Percentiles rank a stretch among this genome's conserved stretches.
Evolutionary conservation across 2,797 vertebrate genomes (phyloP).

Genomic region (Chelidonichthys spinosus): DNA sequence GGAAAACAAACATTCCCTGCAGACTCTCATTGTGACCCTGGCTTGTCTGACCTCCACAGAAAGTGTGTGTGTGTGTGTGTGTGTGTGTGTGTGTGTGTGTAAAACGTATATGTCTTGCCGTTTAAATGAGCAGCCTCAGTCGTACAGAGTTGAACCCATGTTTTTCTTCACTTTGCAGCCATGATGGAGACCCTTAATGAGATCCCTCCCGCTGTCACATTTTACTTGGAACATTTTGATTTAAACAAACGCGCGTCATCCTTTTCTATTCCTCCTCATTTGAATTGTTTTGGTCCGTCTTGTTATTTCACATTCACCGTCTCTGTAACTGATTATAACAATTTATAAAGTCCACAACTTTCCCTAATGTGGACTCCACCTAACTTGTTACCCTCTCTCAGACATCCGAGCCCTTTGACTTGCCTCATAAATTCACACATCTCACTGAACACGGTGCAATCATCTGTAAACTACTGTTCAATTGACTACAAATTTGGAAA

Average conservation of each 20-base stretch:
- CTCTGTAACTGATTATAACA: conserved; percentile 52
- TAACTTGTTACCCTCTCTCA: conserved; percentile 12
- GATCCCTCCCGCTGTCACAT: conserved; percentile 77
- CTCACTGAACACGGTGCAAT: conserved; percentile 44
- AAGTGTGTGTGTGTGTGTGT: conserved; percentile 33
- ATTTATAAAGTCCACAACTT: conserved; percentile 46
- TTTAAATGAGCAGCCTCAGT: conserved; percentile 39
- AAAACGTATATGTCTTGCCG: conserved; percentile 42
- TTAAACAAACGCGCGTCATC: conserved; percentile 77
- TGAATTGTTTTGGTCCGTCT: conserved; percentile 37
- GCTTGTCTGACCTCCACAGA: conserved; percentile 28
- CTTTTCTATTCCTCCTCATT: conserved; percentile 41
- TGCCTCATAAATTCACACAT: conserved; percentile 43
- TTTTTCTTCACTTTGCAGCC: conserved; percentile 82
- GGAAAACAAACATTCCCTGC: conserved; percentile 55
- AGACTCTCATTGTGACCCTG: conserved; percentile 28
- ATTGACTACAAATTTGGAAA: conserved; percentile 61
- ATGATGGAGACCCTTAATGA: conserved; percentile 69
- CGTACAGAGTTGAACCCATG: conserved; percentile 74
- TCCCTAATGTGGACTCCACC: conserved; percentile 7
- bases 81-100: conserved; percentile 42
- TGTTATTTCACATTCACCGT: conserved; percentile 35
- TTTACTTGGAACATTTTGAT: conserved; percentile 70
- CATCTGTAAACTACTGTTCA: conserved; percentile 67
- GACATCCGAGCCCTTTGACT: conserved; percentile 25